Percentiles rank a stretch among this genome's conserved stretches.
These are phyloP conservation scores for Rhynchophorus ferrugineus DNA, from an alignment of 1,140 invertebrate species.

Conservation along the genomic window DNA sequence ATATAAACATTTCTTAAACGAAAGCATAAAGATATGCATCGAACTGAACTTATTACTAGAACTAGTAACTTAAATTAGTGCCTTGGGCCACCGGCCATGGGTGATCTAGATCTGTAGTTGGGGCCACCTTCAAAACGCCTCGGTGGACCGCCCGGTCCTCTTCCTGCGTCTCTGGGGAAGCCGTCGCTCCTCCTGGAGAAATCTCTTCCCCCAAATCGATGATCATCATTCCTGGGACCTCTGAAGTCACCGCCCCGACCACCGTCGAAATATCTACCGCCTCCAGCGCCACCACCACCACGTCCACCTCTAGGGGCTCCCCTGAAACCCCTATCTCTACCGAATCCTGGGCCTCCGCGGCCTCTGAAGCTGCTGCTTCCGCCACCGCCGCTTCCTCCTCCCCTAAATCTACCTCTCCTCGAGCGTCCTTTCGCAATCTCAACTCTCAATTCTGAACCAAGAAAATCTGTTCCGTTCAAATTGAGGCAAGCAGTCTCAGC, in stretches of 20 bases:
- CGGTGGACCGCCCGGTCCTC: slow-evolving; percentile 19
- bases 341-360: slow-evolving; percentile 23
- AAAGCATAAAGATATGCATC: no score
- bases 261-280: slow-evolving; percentile 22
- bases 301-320: slow-evolving; percentile 34
- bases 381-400: slow-evolving; percentile 36
- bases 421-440: slow-evolving; percentile 71
- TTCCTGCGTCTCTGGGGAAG: slow-evolving; percentile 18
- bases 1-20: no score
- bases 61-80: no score
- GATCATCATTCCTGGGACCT: slow-evolving; percentile 24
- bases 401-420: slow-evolving; percentile 46
- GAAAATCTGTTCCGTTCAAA: slow-evolving; percentile 78
- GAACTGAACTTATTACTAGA: no score
- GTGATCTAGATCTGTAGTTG: slow-evolving; percentile 37
- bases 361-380: slow-evolving; percentile 23
- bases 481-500: slow-evolving; percentile 88
- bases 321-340: slow-evolving; percentile 18
- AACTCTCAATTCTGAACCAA: slow-evolving; percentile 73
- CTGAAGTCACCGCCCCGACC: slow-evolving; percentile 24
- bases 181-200: slow-evolving; percentile 22
- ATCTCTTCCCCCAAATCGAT: slow-evolving; percentile 23
- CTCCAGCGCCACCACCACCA: slow-evolving; percentile 25
- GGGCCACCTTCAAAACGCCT: slow-evolving; percentile 32
- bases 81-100: slow-evolving; percentile 28